These are phyloP conservation scores for Pseudorhiza aurosa DNA, from an alignment of 30 jellyfish, hydroid and myxozoan genomes.

Conservation along the genomic window DNA sequence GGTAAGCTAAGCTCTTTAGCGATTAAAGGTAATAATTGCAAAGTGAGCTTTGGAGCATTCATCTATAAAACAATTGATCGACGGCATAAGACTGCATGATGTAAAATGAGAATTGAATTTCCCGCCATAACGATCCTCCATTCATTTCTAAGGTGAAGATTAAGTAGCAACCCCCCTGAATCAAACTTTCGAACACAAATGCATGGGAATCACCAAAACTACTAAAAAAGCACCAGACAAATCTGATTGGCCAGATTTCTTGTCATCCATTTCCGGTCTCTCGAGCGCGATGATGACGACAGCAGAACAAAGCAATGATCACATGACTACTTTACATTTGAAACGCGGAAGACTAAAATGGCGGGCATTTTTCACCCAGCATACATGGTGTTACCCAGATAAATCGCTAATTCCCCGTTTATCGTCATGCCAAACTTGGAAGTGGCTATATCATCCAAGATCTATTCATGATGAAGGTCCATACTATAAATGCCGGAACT, in stretches of 20 bases:
- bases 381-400: no score
- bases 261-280: conserved; percentile 76
- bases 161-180: conserved; percentile 27
- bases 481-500: no score
- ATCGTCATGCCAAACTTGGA: no score
- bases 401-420: no score
- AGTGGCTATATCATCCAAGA: no score
- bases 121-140: conserved; percentile 13
- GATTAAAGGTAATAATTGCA: no score
- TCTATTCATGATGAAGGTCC: no score
- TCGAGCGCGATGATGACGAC: conserved; percentile 63
- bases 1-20: no score
- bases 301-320: conserved; percentile 48
- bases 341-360: conserved; percentile 67
- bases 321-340: conserved; percentile 52
- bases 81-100: no score
- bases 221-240: conserved; percentile 14
- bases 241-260: conserved; percentile 40
- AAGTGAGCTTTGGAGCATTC: no score
- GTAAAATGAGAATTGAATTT: conserved; percentile 17
- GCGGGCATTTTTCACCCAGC: conserved; percentile 34
- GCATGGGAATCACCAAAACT: conserved; percentile 61
- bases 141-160: background rate
- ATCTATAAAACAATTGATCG: no score
- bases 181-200: background rate